phyloP scores from a whole-genome alignment of 2,113 vertebrate genomes.

The Sula dactylatra region DNA sequence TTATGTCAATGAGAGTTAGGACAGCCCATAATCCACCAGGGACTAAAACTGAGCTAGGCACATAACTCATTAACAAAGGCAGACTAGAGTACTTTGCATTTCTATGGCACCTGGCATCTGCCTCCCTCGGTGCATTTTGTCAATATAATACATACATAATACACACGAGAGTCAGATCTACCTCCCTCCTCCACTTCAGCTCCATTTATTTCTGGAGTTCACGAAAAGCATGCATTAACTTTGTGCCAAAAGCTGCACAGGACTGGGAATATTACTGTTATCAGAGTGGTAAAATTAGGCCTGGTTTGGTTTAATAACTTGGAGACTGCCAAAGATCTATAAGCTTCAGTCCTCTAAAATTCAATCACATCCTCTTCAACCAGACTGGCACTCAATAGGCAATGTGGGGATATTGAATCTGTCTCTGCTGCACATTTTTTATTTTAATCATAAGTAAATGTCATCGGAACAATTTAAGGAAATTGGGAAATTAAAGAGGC shows the following conservation, averaged over 20 bases:
- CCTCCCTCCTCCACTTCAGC: neutral
- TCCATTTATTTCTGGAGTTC: neutral
- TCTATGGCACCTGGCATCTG: neutral
- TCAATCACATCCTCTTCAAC: neutral
- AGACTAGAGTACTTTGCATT: neutral
- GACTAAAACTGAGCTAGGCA: neutral
- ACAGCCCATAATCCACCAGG: neutral
- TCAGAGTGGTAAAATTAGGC: neutral
- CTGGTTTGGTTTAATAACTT: neutral
- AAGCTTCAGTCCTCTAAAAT: neutral
- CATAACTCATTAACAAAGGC: neutral
- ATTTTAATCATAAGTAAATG: slow-evolving; percentile 1
- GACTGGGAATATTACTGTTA: neutral
- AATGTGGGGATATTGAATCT: neutral
- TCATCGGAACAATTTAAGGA: slow-evolving; percentile 16
- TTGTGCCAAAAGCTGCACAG: neutral
- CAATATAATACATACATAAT: neutral
- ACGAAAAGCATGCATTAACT: neutral
- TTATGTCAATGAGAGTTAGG: neutral
- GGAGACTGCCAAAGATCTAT: neutral
- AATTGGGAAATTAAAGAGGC: slow-evolving; percentile 14
- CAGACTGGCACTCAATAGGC: neutral
- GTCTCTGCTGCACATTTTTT: neutral
- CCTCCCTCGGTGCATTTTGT: neutral
- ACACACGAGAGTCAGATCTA: neutral